Base-by-base conservation (phyloP, 2,888 invertebrate genomes). In the Rhabditoides inermis region DNA sequence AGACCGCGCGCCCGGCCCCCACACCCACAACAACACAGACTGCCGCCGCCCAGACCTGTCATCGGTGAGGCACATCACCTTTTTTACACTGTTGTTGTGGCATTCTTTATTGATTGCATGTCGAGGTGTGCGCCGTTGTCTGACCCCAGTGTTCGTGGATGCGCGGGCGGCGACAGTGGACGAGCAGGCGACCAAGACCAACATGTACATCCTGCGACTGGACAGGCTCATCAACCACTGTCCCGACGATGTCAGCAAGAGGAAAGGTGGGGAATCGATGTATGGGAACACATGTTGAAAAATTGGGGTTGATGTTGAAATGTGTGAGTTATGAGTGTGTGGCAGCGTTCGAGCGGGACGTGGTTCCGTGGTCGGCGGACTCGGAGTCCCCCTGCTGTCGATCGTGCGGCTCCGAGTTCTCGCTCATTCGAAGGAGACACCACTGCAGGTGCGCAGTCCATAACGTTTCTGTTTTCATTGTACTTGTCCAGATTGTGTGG, bases 341-440 rank as follows among this genome's bases (percentile, higher is more conserved):
- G n/a, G n/a, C 69, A 84, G 84, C 78, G 45, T 84, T 83, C 70
- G 85, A 85, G 74, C 83, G 83, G 70, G 76, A 79, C 3, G 80
- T 84, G 53, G 94, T 95, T 3, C 86, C 87, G 30, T 98, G 98
- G 98, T 80, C 90, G 41, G 88, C 90, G 72, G 95, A 95, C 32
- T 84, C 84, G 45, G 87, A 87, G 49, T 91, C 90, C 0, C 86
- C 85, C 58, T 79, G 88, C 7, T 98, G 95, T 77, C 90, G 90
- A 0, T 86, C 85, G 63, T 98, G 98, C 80, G 88, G 90, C 0
- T 85, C 85, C 75, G 82, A 84, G 42, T 98, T 98, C 78, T 86
- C 87, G 71, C 64, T 76, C n/a, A 79, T 90, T 0, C 82, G 89
- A 54, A 82, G 95, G 61, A 88, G 91, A 77, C 95, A 98, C 79